Evolutionary conservation across 2,888 invertebrate species (phyloP), one percentile per base, ranked within the genome.

Genomic region (Dione juno): DNA sequence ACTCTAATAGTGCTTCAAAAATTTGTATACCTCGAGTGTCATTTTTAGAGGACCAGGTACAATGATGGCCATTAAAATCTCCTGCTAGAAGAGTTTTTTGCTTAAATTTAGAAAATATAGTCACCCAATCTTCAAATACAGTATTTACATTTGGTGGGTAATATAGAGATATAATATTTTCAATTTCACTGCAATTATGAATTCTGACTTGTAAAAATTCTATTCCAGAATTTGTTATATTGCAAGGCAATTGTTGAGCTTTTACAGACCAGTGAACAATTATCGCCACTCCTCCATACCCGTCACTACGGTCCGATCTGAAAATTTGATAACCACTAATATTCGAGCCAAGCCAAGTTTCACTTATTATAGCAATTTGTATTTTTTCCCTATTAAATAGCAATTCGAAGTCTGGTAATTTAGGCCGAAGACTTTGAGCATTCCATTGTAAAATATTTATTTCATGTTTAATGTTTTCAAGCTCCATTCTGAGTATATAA

Each of bases 371-470:
- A n/a, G 64, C 64, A n/a, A 76, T 68, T 54, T 71, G 70, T 16
- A 72, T 70, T 35, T 68, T 74, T 68, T 71, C 69, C n/a, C 48
- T 67, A 13, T 28, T 69, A 19, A 71, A 19, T 19, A 71, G 11
- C 13, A 11, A 9, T 54, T 65, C 68, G 37, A 71, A 67, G 10
- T 54, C 40, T 13, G 14, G n/a, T 13, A 19, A 19, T 28, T 71
- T 68, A 8, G 71, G 71, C 6, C 19, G 45, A 13, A 72, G 13
- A 53, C 74, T 74, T 48, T 71, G 71, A 14, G 65, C 19, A 48
- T 74, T 74, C 71, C 71, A 74, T 37, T 70, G 68, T 7, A 68
- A n/a, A n/a, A n/a, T n/a, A n/a, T n/a, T n/a, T n/a, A n/a, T n/a
- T n/a, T n/a, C n/a, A n/a, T n/a, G n/a, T n/a, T 9, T 35, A 13